Base-by-base conservation (phyloP, 2,888 invertebrate species). In the Pecten maximus region DNA sequence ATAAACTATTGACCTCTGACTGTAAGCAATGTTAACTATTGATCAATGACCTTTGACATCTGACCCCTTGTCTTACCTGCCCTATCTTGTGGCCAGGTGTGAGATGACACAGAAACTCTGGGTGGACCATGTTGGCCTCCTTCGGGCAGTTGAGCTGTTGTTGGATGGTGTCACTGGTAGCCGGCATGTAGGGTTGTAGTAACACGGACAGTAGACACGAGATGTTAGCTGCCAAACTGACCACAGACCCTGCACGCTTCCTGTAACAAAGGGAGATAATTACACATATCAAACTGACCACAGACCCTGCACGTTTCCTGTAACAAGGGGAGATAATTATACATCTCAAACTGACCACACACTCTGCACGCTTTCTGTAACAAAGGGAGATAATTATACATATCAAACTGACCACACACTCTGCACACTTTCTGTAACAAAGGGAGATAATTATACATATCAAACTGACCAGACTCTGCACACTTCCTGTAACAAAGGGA, bases 161-260 rank as follows among this genome's bases (percentile, higher is more conserved):
- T 92, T 98, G 97, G 91, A 99, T 97, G 40, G 97, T 97, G 0
- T 98, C 97, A 54, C 98, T 97, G 0, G 98, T 98, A 88, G 97
- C 97, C 0, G 99, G 99, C 98, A 99, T 98, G 97, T 98, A 99
- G 0, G 99, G 99, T 91, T 98, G 98, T 48, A 99, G 96, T 28
- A 99, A 97, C 0, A 98, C 97, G 0, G 98, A 98, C 91, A 99
- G 96, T 0, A 99, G 97, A 93, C 98, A 98, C 92, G 98, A 98
- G 95, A 99, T 97, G 96, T 99, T 99, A 93, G 98, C 98, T 93
- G 98, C 98, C 40, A 99, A 96, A 0, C 98, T 98, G 88, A 99
- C 98, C 0, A 99, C 98, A 0, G 98, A 98, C 0, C 98, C 98
- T 0, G 99, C 99, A 44, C 98, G 97, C 89, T 97, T 94, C 93